Base-by-base conservation (phyloP, 2,888 invertebrate species). In the Deladenus siricidicola region DNA sequence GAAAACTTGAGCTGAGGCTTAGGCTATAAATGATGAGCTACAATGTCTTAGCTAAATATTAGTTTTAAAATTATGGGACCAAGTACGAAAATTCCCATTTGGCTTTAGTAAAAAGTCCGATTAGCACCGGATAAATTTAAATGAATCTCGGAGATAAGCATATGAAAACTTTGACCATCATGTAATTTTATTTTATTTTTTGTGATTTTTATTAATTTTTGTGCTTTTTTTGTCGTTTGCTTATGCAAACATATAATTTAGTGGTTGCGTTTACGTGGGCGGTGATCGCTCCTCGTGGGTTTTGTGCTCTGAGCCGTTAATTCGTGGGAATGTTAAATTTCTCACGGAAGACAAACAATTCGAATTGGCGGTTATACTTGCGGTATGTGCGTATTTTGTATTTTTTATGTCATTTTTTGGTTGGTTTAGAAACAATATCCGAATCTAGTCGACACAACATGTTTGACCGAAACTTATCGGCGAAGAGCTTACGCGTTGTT, bases 401-500 rank as follows among this genome's bases (percentile, higher is more conserved):
- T 34, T 34, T 30, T 21, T 44, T 28, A n/a, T n/a, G 24, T 8
- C 26, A 14, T 44, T n/a, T 23, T 45, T n/a, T 34, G 4, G 42
- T 30, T 47, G 28, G 54, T 26, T 28, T 48, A 26, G 24, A 42
- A 10, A 28, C 6, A 34, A 34, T 34, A 10, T 34, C 39, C 39
- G 39, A 14, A 34, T 34, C 14, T 69, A 48, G 57, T 70, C 17
- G 73, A 70, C 6, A 59, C 62, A n/a, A 68, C 70, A 24, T 66
- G 71, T 39, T 53, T 69, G 10, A 28, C 54, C 4, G 72, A 90
- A 75, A 94, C 98, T 70, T 89, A 90, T 80, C 89, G 89, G 64
- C 83, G 90, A 0, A 86, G 88, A 79, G 98, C 96, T 0, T 86
- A 90, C 74, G 88, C 94, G 79, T 82, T 94, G 10, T 98, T 98